A percentile compares a stretch with the other conserved stretches of the same genome.
These are phyloP conservation scores for Drosophila flavopinicola DNA, from an alignment of 2,888 invertebrate genomes.

Conservation along the genomic window DNA sequence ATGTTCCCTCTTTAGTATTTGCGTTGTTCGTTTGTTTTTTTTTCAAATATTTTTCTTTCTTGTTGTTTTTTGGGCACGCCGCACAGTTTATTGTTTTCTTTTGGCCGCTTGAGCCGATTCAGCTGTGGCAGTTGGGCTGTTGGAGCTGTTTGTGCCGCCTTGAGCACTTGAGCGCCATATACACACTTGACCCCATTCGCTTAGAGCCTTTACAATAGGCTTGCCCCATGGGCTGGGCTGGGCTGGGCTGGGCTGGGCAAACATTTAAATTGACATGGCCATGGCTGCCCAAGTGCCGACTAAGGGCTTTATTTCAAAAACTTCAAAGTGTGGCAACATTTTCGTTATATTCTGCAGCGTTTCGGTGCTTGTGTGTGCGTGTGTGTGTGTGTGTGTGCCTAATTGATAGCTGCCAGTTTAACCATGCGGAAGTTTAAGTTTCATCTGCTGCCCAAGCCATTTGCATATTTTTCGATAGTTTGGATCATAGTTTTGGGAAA, in stretches of 20 bases:
- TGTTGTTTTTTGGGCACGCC: constrained; percentile 45
- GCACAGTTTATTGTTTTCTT: constrained; percentile 76
- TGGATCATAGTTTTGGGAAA: constrained; percentile 52
- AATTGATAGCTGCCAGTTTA: constrained; percentile 57
- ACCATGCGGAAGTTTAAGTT: constrained; percentile 64
- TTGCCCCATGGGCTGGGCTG: constrained; percentile 18
- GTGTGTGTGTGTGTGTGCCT: constrained; percentile 30
- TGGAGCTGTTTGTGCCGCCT: constrained; percentile 50
- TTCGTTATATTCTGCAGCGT: constrained; percentile 30
- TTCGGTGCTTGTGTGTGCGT: constrained; percentile 6
- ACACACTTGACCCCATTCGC: constrained; percentile 74
- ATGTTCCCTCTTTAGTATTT: constrained; percentile 7
- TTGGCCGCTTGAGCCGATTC: constrained; percentile 36
- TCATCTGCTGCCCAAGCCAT: constrained; percentile 33
- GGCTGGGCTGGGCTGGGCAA: constrained; percentile 33
- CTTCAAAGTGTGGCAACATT: constrained; percentile 55
- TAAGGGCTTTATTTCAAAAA: constrained; percentile 33
- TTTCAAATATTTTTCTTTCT: too few species aligned
- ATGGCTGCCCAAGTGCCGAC: constrained; percentile 5
- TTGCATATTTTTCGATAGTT: constrained; percentile 18
- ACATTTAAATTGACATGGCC: constrained; percentile 55
- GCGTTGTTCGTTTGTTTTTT: constrained; percentile 16
- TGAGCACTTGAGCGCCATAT: constrained; percentile 66
- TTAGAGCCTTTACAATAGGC: constrained; percentile 63
- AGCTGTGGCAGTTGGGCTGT: constrained; percentile 26